These are phyloP conservation scores for Steatocranus sp. DNA, from an alignment of 2,797 vertebrate species.

Conservation along the genomic window DNA sequence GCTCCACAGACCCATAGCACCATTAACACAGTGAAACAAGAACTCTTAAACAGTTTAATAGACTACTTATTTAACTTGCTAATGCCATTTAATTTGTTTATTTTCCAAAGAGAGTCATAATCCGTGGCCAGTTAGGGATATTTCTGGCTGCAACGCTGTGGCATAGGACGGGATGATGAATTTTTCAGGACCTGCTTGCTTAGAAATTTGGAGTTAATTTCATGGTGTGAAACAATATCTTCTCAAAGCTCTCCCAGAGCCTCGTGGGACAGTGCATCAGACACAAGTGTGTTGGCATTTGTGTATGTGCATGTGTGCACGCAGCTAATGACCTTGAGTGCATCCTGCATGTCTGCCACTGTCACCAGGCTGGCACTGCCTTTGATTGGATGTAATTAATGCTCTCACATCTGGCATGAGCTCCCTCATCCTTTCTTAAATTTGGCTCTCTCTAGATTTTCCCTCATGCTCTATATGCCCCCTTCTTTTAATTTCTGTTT, in stretches of 20 bases:
- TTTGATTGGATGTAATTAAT: slow-evolving; percentile 78
- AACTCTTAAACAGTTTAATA: slow-evolving; percentile 41
- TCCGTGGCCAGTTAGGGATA: slow-evolving; percentile 1
- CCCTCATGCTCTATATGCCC: not conserved
- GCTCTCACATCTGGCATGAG: slow-evolving; percentile 67
- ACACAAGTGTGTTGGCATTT: slow-evolving; percentile 18
- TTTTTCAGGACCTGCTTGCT: slow-evolving; percentile 42
- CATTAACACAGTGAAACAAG: slow-evolving; percentile 53
- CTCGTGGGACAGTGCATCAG: slow-evolving; percentile 13
- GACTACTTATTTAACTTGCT: slow-evolving; percentile 45
- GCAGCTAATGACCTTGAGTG: slow-evolving; percentile 72
- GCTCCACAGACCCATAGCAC: slow-evolving; percentile 35
- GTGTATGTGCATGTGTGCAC: not conserved
- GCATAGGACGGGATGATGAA: slow-evolving; percentile 21
- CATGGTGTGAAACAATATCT: slow-evolving; percentile 39
- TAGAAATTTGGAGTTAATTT: slow-evolving; percentile 58
- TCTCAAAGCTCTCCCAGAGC: slow-evolving; percentile 6
- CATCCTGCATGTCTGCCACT: slow-evolving; percentile 50
- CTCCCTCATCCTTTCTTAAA: slow-evolving; percentile 46
- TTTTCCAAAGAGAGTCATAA: not conserved
- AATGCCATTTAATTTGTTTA: slow-evolving; percentile 13
- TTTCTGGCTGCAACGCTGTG: slow-evolving; percentile 4
- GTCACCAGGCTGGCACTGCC: slow-evolving; percentile 61
- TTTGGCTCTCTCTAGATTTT: slow-evolving; percentile 15
- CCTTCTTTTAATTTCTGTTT: slow-evolving; percentile 18